phyloP scores from a whole-genome alignment of 1,140 invertebrate species.

The Eupristina koningsbergeri region DNA sequence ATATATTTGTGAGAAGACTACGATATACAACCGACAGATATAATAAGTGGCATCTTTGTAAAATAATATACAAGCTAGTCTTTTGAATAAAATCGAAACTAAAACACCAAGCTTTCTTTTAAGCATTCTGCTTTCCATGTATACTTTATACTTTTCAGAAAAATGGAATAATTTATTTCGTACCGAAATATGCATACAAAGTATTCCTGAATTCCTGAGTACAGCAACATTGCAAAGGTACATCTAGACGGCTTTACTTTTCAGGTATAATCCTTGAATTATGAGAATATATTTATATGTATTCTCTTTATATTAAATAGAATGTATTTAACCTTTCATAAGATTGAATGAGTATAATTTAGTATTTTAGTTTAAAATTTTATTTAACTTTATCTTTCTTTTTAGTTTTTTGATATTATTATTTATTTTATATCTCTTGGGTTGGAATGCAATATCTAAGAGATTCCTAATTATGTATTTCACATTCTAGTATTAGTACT shows the following conservation, averaged over 20 bases:
- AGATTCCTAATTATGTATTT: background rate
- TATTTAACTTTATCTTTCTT: background rate
- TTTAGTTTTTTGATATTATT: too few relatives aligned
- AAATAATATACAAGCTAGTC: background rate
- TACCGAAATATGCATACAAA: background rate
- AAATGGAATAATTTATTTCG: conserved; percentile 22
- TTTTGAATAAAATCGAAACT: conserved; percentile 5
- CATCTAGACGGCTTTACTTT: background rate
- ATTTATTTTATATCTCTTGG: background rate
- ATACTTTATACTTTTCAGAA: background rate
- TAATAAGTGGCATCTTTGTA: background rate
- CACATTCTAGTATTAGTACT: conserved; percentile 8
- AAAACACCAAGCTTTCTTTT: background rate
- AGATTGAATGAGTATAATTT: background rate
- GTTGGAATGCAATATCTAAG: background rate
- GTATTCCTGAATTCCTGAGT: background rate
- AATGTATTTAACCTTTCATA: background rate
- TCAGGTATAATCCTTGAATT: background rate
- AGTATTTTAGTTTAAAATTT: background rate
- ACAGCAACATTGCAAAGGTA: background rate
- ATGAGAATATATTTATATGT: background rate
- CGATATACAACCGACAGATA: too few relatives aligned
- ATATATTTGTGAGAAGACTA: too few relatives aligned
- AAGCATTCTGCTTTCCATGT: background rate
- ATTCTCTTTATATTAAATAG: background rate